Percentiles rank a stretch among this genome's conserved stretches.
These are phyloP conservation scores for Malurus leucopterus DNA, from an alignment of 2,797 vertebrate species.

Conservation along the genomic window DNA sequence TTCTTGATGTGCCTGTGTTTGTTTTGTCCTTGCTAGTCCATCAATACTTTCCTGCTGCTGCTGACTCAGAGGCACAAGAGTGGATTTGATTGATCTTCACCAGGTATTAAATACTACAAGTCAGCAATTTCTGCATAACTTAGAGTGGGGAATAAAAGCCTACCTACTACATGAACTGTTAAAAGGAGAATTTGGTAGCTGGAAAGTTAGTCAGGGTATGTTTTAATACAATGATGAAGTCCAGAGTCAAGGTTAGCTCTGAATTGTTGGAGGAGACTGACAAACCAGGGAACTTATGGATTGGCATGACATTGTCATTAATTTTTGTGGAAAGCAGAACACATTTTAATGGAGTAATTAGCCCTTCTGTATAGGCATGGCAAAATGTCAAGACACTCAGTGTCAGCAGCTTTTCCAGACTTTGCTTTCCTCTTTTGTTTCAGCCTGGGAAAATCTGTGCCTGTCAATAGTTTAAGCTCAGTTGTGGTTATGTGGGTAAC, in stretches of 20 bases:
- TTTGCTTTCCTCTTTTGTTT: background rate
- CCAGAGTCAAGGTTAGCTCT: background rate
- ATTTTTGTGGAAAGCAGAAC: background rate
- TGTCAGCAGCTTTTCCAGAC: background rate
- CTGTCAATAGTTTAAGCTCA: background rate
- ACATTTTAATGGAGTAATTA: background rate
- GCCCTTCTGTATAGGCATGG: background rate
- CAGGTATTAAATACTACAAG: background rate
- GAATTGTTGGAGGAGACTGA: background rate
- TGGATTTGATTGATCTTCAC: background rate
- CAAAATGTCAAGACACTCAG: background rate
- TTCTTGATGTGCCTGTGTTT: background rate
- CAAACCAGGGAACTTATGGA: background rate
- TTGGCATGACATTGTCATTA: background rate
- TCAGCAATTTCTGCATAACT: background rate
- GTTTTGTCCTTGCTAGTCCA: background rate
- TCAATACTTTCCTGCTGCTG: background rate
- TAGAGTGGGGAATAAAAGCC: background rate
- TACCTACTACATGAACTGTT: background rate
- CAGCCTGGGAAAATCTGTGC: background rate
- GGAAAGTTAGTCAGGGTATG: background rate
- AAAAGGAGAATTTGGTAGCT: background rate
- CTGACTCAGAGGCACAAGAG: background rate
- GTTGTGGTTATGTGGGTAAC: background rate
- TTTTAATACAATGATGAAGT: background rate